phyloP scores from a whole-genome alignment of 2,113 vertebrate species.

The Rousettus leschenaultii region DNA sequence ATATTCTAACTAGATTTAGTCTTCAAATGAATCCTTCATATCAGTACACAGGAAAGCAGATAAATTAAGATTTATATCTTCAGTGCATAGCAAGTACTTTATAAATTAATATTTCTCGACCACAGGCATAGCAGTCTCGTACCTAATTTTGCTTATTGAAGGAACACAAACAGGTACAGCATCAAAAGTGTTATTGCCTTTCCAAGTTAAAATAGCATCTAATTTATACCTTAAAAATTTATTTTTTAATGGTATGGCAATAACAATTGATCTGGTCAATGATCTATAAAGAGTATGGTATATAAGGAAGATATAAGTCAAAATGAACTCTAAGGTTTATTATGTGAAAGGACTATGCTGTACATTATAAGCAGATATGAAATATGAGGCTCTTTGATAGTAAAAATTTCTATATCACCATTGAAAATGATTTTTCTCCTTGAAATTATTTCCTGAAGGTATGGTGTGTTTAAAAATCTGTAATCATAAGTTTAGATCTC shows the following conservation, averaged over 20 bases:
- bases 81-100: neutral
- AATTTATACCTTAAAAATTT: neutral
- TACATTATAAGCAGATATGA: neutral
- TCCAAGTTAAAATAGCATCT: neutral
- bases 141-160: neutral
- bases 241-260: neutral
- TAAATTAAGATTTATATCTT: neutral
- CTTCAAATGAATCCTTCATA: neutral
- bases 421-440: neutral
- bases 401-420: neutral
- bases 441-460: constrained; percentile 6
- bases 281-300: neutral
- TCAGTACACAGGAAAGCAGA: neutral
- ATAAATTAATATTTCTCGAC: neutral
- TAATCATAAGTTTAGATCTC: neutral
- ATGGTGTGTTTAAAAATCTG: neutral
- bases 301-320: neutral
- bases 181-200: neutral
- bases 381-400: neutral
- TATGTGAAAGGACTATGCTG: neutral
- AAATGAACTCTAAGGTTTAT: neutral
- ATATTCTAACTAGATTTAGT: neutral
- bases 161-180: neutral
- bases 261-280: neutral
- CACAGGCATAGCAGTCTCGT: neutral